Evolutionary conservation across 2,888 invertebrate genomes (phyloP), one percentile per base, ranked within the genome.

Genomic region (Lordiphosa andalusiaca): DNA sequence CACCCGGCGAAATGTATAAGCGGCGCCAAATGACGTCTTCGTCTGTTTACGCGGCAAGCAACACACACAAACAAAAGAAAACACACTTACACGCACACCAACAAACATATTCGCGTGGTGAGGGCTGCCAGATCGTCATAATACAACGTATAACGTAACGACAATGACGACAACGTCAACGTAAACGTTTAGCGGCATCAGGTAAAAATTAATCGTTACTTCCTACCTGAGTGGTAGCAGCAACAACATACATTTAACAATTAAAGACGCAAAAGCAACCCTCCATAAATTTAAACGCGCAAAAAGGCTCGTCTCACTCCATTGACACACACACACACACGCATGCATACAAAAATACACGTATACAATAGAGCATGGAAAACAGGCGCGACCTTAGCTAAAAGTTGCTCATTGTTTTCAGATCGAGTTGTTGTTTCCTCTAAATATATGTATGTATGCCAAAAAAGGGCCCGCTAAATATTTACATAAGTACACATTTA

Each of bases 11-110:
- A 58, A 54, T 38, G 57, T 59, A 55, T 50, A 58, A 63, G 50
- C 38, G 66, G 81, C 81, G 84, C 84, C 84, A 83, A 78, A 77
- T 73, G 60, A 60, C 39, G 44, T 59, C 67, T 33, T 63, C 71
- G 78, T 75, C 61, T 76, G 84, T 76, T 76, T 83, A 76, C 75
- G 84, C 83, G 76, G 84, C 83, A 80, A 49, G 47, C 39, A 37
- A 7, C 19, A 36, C 44, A 46, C 38, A 37, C 38, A 46, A 57
- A 62, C 63, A 44, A 16, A 16, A 16, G 16, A 16, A 16, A 16
- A 16, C 56, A 66, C 35, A 41, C 55, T 53, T 48, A 42, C 16
- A 63, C 54, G 53, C 46, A 69, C 59, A 55, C 46, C 58, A 50
- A 60, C 63, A 67, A 10, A 44, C 50, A 35, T 30, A 38, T 19